Conservation (phyloP, 2,113 vertebrate species). For the Sander vitreus region DNA sequence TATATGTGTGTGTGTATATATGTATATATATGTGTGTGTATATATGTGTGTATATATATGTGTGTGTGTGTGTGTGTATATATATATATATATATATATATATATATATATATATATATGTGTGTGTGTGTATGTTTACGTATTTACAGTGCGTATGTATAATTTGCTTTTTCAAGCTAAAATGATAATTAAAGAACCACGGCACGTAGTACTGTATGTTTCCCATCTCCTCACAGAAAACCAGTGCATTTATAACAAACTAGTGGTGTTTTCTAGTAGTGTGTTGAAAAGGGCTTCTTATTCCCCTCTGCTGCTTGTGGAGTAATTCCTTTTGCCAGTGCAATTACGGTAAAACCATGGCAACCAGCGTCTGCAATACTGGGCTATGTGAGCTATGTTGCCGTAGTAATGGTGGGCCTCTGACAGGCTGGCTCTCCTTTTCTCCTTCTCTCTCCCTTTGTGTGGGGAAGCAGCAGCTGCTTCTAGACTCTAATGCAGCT, state of each 20-base stretch:
- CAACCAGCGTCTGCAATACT: slow-evolving; percentile 45
- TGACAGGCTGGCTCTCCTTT: slow-evolving; percentile 23
- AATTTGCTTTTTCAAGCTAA: background rate
- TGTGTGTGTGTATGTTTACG: too few relatives aligned
- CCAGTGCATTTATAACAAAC: background rate
- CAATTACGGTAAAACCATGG: slow-evolving; percentile 51
- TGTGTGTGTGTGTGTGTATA: too few relatives aligned
- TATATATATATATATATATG: too few relatives aligned
- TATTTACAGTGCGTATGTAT: too few relatives aligned
- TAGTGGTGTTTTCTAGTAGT: background rate
- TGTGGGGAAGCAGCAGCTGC: slow-evolving; percentile 17
- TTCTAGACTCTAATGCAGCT: background rate
- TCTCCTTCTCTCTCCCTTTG: slow-evolving; percentile 1
- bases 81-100: too few relatives aligned
- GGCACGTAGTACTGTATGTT: background rate
- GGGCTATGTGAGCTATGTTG: slow-evolving; percentile 41
- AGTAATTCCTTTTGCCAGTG: slow-evolving; percentile 27
- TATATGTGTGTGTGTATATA: too few relatives aligned
- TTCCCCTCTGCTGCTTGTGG: slow-evolving; percentile 6
- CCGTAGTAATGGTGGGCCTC: slow-evolving; percentile 55
- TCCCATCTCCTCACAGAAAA: background rate
- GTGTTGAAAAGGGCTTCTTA: background rate
- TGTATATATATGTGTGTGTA: too few relatives aligned
- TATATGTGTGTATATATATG: too few relatives aligned
- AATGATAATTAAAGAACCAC: too few relatives aligned